Percentiles rank a stretch among this genome's conserved stretches.
Conservation (phyloP, 2,113 vertebrate species). For the Mustela nigripes region DNA sequence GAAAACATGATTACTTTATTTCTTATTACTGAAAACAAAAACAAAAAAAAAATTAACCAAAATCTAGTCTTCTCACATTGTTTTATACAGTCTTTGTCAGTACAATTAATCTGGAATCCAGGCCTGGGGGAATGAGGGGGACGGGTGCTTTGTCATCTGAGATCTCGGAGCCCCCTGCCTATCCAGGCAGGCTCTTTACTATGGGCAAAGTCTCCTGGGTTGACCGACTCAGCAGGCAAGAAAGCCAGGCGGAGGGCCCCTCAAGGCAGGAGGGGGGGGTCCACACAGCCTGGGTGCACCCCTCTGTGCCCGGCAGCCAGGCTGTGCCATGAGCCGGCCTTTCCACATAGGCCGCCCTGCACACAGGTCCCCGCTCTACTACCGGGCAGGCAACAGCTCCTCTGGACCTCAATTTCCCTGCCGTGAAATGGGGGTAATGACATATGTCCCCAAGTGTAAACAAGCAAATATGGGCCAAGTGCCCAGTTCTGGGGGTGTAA, state of each 20-base stretch:
- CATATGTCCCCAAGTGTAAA: neutral
- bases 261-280: fast-evolving
- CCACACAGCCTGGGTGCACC: no score
- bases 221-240: neutral
- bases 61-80: neutral
- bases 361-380: neutral
- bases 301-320: fast-evolving
- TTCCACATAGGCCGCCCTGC: fast-evolving
- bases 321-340: fast-evolving
- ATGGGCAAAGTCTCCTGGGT: no score
- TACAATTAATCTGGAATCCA: neutral
- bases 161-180: neutral
- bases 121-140: fast-evolving
- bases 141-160: no score
- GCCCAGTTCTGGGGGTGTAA: fast-evolving
- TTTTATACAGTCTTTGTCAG: neutral
- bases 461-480: fast-evolving
- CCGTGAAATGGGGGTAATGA: neutral
- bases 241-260: fast-evolving
- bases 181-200: neutral
- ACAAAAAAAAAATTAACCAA: no score
- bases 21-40: neutral
- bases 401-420: neutral
- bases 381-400: fast-evolving
- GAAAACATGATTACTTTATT: neutral